Percentiles rank a stretch among this genome's conserved stretches.
phyloP scores from a whole-genome alignment of 2,888 invertebrate species.

The Agrotis clavis region DNA sequence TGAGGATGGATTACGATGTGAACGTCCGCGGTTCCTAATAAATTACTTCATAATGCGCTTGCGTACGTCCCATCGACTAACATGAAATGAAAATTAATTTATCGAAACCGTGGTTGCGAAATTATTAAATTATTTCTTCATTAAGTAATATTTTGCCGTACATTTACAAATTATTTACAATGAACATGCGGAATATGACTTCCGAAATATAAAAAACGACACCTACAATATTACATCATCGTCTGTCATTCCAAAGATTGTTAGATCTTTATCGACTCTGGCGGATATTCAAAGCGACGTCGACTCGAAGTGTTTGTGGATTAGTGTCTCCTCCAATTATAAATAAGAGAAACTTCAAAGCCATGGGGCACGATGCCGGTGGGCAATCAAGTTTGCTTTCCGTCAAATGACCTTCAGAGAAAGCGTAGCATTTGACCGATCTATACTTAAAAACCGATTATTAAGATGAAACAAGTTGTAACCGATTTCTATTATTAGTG shows the following conservation, averaged over 20 bases:
- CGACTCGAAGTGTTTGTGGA: constrained; percentile 37
- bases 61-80: constrained; percentile 51
- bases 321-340: constrained; percentile 59
- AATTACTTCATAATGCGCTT: constrained; percentile 73
- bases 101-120: constrained; percentile 50
- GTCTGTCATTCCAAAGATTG: constrained; percentile 9
- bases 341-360: constrained; percentile 68
- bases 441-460: constrained; percentile 46
- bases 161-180: constrained; percentile 24
- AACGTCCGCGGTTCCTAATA: constrained; percentile 70
- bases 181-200: constrained; percentile 29
- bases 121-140: constrained; percentile 48
- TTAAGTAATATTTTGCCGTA: constrained; percentile 32
- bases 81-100: constrained; percentile 68
- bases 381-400: constrained; percentile 64
- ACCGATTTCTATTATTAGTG: constrained; percentile 53
- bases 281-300: constrained; percentile 40
- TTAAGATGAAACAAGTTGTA: constrained; percentile 39
- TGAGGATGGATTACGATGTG: constrained; percentile 77
- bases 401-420: constrained; percentile 78
- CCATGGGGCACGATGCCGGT: constrained; percentile 62
- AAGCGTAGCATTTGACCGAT: constrained; percentile 76
- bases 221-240: constrained; percentile 17
- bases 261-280: constrained; percentile 32
- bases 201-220: constrained; percentile 24